phyloP scores from a whole-genome alignment of 1,140 invertebrate genomes.

The Neotoxoptera formosana region DNA sequence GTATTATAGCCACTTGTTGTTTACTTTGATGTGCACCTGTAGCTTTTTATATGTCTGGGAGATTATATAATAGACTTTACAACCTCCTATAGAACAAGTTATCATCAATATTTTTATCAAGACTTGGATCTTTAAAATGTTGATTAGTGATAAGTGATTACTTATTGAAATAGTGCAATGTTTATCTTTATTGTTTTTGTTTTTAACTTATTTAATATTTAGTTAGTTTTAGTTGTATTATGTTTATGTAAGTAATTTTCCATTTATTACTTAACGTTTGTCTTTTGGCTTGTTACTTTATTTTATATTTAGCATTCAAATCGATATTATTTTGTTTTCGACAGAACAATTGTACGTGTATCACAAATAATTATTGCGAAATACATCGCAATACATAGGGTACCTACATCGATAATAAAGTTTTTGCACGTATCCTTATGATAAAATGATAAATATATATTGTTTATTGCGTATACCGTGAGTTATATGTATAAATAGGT shows the following conservation, averaged over 20 bases:
- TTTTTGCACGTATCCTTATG: not conserved
- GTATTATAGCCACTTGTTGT: not conserved
- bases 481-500: not conserved
- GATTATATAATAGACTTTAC: not conserved
- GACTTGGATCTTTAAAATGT: not conserved
- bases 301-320: not conserved
- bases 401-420: not conserved
- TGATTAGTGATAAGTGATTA: not conserved
- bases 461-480: not conserved
- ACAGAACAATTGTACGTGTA: not conserved
- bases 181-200: not conserved
- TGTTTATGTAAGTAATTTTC: constrained; percentile 26
- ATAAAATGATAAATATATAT: not conserved
- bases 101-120: constrained; percentile 25
- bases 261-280: not conserved
- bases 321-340: not conserved
- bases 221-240: not conserved
- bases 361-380: not conserved
- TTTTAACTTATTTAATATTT: not conserved
- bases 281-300: not conserved
- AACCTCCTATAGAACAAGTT: not conserved
- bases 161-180: not conserved
- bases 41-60: not conserved
- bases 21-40: not conserved
- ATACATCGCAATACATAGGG: not conserved